Percentiles rank a stretch among this genome's conserved stretches.
These are phyloP conservation scores for Allacma fusca DNA, from an alignment of 2,888 invertebrate genomes.

Conservation along the genomic window DNA sequence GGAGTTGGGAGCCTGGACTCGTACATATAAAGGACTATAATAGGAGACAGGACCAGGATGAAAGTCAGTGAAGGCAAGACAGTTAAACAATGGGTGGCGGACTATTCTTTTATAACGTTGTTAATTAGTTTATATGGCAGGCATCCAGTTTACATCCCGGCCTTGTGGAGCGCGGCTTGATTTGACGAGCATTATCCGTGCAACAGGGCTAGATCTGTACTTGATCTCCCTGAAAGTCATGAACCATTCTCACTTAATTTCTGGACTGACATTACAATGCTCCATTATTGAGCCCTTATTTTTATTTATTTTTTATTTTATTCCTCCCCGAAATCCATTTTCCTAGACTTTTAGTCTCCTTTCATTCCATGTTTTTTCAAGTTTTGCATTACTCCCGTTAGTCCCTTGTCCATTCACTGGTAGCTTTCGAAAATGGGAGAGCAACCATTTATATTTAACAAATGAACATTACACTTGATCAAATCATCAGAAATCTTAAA, in stretches of 20 bases:
- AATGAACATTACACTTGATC: no score
- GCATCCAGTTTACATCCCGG: neutral
- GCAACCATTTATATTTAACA: no score
- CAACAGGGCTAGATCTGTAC: neutral
- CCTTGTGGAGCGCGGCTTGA: constrained; percentile 5
- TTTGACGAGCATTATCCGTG: constrained; percentile 7
- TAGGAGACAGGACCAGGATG: constrained; percentile 18
- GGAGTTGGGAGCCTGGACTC: neutral
- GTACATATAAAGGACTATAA: no score
- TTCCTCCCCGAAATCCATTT: no score
- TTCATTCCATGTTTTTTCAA: no score
- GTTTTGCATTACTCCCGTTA: no score
- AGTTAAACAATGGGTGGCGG: constrained; percentile 37
- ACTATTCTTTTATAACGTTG: constrained; percentile 40
- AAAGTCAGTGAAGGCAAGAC: constrained; percentile 28
- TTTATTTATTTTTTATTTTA: neutral
- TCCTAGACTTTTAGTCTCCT: no score
- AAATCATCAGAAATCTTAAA: no score
- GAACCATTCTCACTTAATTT: neutral
- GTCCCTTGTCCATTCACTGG: no score
- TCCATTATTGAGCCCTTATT: neutral
- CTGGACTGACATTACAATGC: neutral
- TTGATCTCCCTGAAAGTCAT: no score
- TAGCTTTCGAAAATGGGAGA: no score
- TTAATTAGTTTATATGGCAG: constrained; percentile 26